A percentile compares a stretch with the other conserved stretches of the same genome.
Conservation (phyloP, 2,797 vertebrate genomes). For the Petrocephalus schoutedeni region DNA sequence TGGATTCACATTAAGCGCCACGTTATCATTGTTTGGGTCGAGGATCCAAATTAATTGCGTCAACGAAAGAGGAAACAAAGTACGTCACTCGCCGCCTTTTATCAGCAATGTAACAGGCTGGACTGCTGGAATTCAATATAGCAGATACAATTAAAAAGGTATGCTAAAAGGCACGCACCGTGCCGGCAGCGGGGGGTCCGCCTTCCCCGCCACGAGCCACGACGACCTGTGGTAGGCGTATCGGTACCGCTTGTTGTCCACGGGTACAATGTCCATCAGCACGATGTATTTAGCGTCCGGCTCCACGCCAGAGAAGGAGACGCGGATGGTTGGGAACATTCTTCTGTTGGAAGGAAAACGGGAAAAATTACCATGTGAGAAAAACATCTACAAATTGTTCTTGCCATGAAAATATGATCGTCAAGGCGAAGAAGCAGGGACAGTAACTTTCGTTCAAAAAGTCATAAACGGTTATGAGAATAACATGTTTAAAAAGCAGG, state of each 20-base stretch:
- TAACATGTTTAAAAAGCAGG: background rate
- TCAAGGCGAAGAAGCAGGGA: background rate
- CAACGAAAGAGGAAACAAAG: background rate
- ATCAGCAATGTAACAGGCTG: background rate
- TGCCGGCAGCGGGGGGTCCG: constrained; percentile 90
- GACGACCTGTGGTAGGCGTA: constrained; percentile 97
- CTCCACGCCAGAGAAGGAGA: constrained; percentile 94
- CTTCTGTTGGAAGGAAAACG: constrained; percentile 63
- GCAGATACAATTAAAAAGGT: background rate
- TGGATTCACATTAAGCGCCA: constrained; percentile 18
- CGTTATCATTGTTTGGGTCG: constrained; percentile 13
- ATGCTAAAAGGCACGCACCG: constrained; percentile 62
- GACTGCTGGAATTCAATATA: background rate
- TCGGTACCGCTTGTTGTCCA: constrained; percentile 96
- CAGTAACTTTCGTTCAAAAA: background rate
- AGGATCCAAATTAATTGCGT: background rate
- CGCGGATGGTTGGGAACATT: constrained; percentile 97
- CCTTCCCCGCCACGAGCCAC: constrained; percentile 96
- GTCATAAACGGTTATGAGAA: background rate
- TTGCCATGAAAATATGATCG: background rate
- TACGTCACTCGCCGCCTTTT: background rate
- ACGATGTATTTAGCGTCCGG: constrained; percentile 95
- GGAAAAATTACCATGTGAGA: background rate
- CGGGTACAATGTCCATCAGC: constrained; percentile 95
- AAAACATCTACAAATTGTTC: background rate